Evolutionary conservation across 2,797 vertebrate species (phyloP), one percentile per base, ranked within the genome.

Genomic region (Typhlichthys eigenmanni): DNA sequence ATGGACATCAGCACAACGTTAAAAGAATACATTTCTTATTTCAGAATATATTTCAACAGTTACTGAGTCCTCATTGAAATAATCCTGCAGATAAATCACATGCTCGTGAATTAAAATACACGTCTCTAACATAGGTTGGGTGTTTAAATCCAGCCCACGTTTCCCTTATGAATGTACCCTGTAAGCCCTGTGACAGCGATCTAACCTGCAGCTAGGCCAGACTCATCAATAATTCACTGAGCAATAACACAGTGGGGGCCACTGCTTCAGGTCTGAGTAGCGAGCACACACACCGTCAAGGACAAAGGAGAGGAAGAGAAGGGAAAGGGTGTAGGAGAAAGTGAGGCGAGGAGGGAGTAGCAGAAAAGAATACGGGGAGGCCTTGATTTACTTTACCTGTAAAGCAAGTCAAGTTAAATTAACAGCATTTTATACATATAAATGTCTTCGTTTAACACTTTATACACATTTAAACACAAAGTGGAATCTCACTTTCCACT

Each of bases 181-280:
- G 5, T 58, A 48, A 24, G 60, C 60, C 60, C 29, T 65, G 60
- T 58, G 76, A 65, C 67, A 65, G 62, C 45, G 60, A 65, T 74
- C 70, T 61, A 68, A 51, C 62, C 72, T 75, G 71, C 78, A 82
- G 80, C 73, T 64, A 70, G 64, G 58, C 70, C 58, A 8, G 24
- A 60, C 62, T 55, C 84, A 87, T 88, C 72, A 86, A 87, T 89
- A 85, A 86, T 87, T 88, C 75, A 87, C 66, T 54, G 56, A 59
- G 56, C 68, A 86, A 79, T 82, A 87, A 79, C 65, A 75, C 67
- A 74, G 59, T 5, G 16, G 73, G 72, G 34, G 38, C 58, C 55
- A 32, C 29, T 55, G 70, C 51, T 64, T 82, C 62, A 62, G 68
- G 68, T 58, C 24, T 75, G 78, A 82, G 64, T 72, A 72, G 78